phyloP scores from a whole-genome alignment of 2,888 invertebrate genomes.

The Gortyna flavago region DNA sequence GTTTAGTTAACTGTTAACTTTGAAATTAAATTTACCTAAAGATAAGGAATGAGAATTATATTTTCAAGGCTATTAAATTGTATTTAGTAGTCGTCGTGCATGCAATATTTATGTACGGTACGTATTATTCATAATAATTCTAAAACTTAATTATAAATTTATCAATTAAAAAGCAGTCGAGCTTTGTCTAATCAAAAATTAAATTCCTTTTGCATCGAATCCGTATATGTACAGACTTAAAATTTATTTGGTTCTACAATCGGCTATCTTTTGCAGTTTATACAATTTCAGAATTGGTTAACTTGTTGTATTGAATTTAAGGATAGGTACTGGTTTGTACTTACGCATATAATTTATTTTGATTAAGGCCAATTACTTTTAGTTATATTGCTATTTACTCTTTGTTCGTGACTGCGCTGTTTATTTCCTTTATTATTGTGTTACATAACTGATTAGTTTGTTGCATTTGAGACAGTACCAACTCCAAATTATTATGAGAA shows the following conservation, averaged over 20 bases:
- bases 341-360: neutral
- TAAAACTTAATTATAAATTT: constrained; percentile 31
- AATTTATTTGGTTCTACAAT: constrained; percentile 58
- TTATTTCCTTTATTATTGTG: neutral
- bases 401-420: neutral
- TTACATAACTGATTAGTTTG: neutral
- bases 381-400: no score
- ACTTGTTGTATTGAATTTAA: neutral
- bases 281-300: constrained; percentile 14
- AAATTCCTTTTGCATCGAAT: constrained; percentile 86
- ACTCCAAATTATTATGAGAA: neutral
- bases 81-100: neutral
- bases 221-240: constrained; percentile 74
- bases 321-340: constrained; percentile 6
- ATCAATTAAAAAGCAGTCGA: constrained; percentile 53
- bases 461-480: neutral
- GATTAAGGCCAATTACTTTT: neutral
- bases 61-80: neutral
- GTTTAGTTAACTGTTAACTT: neutral
- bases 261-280: constrained; percentile 6
- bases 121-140: constrained; percentile 28
- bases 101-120: neutral
- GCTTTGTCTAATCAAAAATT: constrained; percentile 73
- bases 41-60: no score
- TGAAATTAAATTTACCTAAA: neutral